Evolutionary conservation across 2,888 invertebrate species (phyloP).

Genomic region (Buathra laborator): DNA sequence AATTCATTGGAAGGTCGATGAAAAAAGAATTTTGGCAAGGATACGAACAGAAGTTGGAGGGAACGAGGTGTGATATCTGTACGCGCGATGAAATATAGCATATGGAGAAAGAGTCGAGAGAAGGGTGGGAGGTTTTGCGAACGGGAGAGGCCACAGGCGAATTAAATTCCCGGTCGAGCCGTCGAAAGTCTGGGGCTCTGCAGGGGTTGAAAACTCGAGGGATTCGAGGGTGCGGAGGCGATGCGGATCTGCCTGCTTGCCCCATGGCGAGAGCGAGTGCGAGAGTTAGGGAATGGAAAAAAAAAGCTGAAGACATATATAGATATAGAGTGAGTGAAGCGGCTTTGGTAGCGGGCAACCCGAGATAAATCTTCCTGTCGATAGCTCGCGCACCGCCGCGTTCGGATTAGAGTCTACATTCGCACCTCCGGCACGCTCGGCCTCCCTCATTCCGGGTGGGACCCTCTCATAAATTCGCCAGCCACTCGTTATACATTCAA

Average conservation of each 20-base stretch:
- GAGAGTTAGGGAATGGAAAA: conserved; percentile 26
- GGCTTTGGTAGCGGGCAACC: conserved; percentile 68
- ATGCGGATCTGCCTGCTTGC: conserved; percentile 36
- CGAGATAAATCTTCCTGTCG: conserved; percentile 84
- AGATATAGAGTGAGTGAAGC: conserved; percentile 41
- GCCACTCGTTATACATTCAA: conserved; percentile 70
- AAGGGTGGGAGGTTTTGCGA: conserved; percentile 20
- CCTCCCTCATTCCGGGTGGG: conserved; percentile 55
- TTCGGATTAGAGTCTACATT: conserved; percentile 84
- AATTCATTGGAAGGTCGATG: conserved; percentile 9
- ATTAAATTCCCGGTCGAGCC: conserved; percentile 64
- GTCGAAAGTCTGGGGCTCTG: conserved; percentile 58
- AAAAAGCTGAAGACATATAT: conserved; percentile 28
- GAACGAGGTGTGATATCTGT: conserved; percentile 49
- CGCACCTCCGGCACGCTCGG: conserved; percentile 78
- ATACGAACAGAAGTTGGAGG: conserved; percentile 23
- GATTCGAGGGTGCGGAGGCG: conserved; percentile 48
- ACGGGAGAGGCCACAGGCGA: conserved; percentile 27
- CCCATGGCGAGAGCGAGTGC: conserved; percentile 9
- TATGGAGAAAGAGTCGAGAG: conserved; percentile 39
- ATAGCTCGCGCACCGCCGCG: conserved; percentile 81
- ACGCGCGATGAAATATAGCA: conserved; percentile 46
- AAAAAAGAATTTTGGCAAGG: conserved; percentile 36
- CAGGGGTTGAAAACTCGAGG: conserved; percentile 60
- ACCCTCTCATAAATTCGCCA: conserved; percentile 61